These are phyloP conservation scores for Acanthornis magna DNA, from an alignment of 2,797 vertebrate genomes.

Conservation along the genomic window DNA sequence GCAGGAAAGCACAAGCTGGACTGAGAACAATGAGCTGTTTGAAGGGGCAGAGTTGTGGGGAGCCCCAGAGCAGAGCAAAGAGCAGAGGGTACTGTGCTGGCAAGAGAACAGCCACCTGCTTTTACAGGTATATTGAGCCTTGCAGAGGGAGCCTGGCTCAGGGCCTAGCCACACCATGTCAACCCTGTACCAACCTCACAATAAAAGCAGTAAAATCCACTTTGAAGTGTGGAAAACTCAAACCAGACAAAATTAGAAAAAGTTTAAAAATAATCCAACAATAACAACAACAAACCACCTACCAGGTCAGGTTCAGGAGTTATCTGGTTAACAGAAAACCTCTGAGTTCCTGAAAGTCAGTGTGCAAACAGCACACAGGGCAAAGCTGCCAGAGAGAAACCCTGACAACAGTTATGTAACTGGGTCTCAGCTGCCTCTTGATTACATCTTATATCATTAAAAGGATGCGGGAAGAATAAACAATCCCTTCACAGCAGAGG, in stretches of 20 bases:
- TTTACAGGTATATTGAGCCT: background rate
- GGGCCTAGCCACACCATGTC: background rate
- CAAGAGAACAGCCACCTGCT: background rate
- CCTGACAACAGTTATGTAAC: slow-evolving; percentile 54
- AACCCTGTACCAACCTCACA: background rate
- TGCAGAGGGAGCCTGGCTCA: background rate
- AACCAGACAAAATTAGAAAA: background rate
- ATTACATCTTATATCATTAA: slow-evolving; percentile 20
- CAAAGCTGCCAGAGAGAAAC: slow-evolving; percentile 1
- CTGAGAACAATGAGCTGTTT: slow-evolving; percentile 5
- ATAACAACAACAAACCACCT: background rate
- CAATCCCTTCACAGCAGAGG: background rate
- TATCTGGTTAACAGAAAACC: background rate
- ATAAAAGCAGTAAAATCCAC: background rate
- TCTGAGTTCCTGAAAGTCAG: slow-evolving; percentile 1
- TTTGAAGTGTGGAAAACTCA: background rate
- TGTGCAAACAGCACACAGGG: background rate
- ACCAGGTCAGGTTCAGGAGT: background rate
- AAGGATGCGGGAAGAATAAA: background rate
- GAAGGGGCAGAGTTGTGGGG: background rate
- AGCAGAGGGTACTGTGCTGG: background rate
- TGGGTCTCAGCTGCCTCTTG: background rate
- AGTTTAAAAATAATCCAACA: background rate
- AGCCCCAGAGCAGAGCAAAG: background rate
- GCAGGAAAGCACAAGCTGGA: background rate